Conservation (phyloP, 2,113 vertebrate species). For the Epinephelus cyanopodus region DNA sequence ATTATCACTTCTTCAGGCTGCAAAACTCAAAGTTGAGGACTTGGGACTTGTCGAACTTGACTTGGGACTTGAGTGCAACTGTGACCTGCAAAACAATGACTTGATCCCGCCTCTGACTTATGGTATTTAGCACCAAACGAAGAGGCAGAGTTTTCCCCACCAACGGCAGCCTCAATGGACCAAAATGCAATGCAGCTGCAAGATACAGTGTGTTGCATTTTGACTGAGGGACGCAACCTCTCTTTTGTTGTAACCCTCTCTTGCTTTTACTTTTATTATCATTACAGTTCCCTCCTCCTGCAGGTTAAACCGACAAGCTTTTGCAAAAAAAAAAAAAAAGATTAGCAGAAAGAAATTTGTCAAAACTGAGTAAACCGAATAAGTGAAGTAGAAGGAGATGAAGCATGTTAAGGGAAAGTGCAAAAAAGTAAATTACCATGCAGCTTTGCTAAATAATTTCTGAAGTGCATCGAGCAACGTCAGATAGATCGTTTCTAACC, state of each 20-base stretch:
- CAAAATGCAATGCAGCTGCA: background rate
- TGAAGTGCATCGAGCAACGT: conserved; percentile 1
- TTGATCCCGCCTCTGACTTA: no score
- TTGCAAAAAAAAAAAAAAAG: background rate
- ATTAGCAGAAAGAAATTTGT: background rate
- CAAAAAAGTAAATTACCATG: conserved; percentile 4
- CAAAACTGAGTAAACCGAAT: background rate
- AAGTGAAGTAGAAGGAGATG: background rate
- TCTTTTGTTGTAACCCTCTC: background rate
- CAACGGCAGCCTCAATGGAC: background rate
- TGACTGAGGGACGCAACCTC: background rate
- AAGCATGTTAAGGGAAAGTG: background rate
- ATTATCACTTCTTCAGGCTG: no score
- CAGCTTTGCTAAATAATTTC: conserved; percentile 29
- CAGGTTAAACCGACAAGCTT: background rate
- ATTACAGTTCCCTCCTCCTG: background rate
- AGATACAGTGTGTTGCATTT: background rate
- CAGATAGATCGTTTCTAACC: conserved; percentile 26
- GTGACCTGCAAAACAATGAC: no score
- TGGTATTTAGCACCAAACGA: background rate
- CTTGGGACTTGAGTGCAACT: no score
- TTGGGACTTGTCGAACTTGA: no score
- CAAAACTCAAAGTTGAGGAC: no score
- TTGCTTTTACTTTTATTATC: background rate
- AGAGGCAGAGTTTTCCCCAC: background rate